phyloP scores from a whole-genome alignment of 2,113 vertebrate species.

The Ahaetulla prasina region DNA sequence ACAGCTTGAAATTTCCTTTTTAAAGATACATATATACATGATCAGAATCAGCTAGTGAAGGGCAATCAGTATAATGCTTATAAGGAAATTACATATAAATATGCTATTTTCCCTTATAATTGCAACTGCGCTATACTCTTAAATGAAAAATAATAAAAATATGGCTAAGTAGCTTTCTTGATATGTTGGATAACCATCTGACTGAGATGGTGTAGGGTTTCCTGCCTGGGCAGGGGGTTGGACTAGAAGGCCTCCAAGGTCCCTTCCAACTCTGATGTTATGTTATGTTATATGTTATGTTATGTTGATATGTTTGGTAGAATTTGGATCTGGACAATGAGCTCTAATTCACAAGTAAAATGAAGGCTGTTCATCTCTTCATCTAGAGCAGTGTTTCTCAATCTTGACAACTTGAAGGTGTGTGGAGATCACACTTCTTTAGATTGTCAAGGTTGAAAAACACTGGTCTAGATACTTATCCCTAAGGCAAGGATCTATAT shows the following conservation, averaged over 20 bases:
- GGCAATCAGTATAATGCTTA: not conserved
- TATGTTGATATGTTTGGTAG: not conserved
- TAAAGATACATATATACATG: constrained; percentile 11
- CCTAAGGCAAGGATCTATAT: not conserved
- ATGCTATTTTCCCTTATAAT: not conserved
- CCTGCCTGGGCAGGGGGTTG: no score
- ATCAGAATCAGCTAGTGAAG: not conserved
- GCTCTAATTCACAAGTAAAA: not conserved
- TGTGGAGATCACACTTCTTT: not conserved
- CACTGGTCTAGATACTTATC: not conserved
- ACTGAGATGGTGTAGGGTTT: no score
- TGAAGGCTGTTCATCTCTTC: not conserved
- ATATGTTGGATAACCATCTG: no score
- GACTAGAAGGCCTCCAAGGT: no score
- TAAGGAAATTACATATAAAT: constrained; percentile 4
- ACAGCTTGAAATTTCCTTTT: constrained; percentile 40
- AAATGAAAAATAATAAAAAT: not conserved
- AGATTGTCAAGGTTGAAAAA: not conserved
- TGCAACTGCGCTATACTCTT: not conserved
- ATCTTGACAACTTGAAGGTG: not conserved
- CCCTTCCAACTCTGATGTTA: no score
- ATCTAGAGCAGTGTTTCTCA: not conserved
- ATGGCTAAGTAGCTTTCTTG: not conserved
- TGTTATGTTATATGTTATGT: no score
- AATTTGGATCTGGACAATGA: not conserved